phyloP scores from a whole-genome alignment of 2,113 vertebrate genomes.

The Mormoops blainvillei region DNA sequence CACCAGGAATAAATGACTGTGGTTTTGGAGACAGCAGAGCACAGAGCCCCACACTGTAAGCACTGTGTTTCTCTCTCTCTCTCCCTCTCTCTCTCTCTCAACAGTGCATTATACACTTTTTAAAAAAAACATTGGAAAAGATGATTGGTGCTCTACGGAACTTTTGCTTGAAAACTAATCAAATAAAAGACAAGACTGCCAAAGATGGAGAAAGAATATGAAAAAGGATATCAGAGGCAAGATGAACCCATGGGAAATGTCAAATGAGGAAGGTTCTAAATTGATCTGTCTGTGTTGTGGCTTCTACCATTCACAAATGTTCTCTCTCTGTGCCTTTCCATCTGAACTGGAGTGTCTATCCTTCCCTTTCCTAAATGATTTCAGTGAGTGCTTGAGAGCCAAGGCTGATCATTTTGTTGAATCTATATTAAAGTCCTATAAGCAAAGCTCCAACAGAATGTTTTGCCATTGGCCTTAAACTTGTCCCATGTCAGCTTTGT shows the following conservation, averaged over 20 bases:
- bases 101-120: neutral
- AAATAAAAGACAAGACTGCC: slow-evolving; percentile 18
- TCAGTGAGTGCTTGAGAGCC: neutral
- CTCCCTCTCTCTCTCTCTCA: neutral
- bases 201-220: neutral
- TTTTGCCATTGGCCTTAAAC: neutral
- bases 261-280: neutral
- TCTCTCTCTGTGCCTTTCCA: neutral
- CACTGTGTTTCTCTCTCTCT: neutral
- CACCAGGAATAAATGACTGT: slow-evolving; percentile 17
- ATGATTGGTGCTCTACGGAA: neutral
- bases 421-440: neutral
- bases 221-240: neutral
- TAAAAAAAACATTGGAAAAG: neutral
- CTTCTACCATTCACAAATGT: neutral
- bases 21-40: neutral
- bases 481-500: neutral
- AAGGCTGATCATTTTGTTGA: neutral
- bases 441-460: neutral
- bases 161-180: slow-evolving; percentile 17
- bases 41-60: neutral
- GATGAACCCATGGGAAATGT: neutral
- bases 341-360: neutral
- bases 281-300: neutral
- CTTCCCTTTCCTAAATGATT: neutral